phyloP scores from a whole-genome alignment of 2,888 invertebrate genomes.

The Andrena praecox region DNA sequence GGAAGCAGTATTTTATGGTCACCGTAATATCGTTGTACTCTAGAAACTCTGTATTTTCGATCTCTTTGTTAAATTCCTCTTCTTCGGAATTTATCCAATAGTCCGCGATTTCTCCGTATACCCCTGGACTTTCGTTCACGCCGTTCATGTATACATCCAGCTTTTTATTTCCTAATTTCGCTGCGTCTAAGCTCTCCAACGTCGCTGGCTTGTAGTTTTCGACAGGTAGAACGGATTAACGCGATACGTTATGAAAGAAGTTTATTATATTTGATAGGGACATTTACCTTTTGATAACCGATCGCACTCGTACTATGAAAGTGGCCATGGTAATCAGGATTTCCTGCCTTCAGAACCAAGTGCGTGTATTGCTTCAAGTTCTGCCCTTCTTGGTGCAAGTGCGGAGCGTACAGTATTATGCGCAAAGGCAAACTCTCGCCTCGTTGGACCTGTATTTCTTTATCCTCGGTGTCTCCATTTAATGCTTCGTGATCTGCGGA shows the following conservation, averaged over 20 bases:
- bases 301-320: constrained; percentile 17
- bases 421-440: constrained; percentile 71
- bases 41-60: constrained; percentile 25
- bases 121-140: constrained; percentile 78
- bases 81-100: constrained; percentile 73
- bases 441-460: not conserved
- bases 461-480: not conserved
- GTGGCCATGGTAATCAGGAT: constrained; percentile 77
- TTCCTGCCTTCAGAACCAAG: constrained; percentile 74
- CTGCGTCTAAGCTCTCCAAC: not conserved
- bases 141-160: constrained; percentile 57
- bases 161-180: constrained; percentile 1
- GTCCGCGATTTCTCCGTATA: constrained; percentile 79
- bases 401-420: constrained; percentile 81
- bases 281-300: constrained; percentile 36
- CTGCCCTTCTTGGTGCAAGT: constrained; percentile 73
- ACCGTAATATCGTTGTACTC: constrained; percentile 50
- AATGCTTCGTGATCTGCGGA: not conserved
- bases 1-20: constrained; percentile 1
- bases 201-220: constrained; percentile 11
- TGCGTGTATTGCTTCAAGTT: constrained; percentile 75
- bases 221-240: not conserved
- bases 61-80: constrained; percentile 49
- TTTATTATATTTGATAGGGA: not conserved
- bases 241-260: not conserved